phyloP scores from a whole-genome alignment of 2,113 vertebrate genomes.

The Octodon degus region DNA sequence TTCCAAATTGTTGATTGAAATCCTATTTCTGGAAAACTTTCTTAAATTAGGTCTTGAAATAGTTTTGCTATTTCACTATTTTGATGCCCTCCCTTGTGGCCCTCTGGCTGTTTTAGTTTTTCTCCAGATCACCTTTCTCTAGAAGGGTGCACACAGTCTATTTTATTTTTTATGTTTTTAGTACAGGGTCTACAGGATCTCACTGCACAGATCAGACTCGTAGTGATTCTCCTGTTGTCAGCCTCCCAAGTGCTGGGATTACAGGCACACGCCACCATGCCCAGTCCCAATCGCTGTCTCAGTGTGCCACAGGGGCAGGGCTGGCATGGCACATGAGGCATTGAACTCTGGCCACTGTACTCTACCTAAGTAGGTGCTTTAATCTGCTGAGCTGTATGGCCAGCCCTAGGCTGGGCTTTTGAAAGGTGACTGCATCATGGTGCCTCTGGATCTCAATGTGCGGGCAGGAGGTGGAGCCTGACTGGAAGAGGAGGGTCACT shows the following conservation, averaged over 20 bases:
- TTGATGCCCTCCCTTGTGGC: background rate
- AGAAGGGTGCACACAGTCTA: background rate
- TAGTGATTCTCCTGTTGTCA: too few relatives aligned
- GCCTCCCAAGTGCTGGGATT: too few relatives aligned
- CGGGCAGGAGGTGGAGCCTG: background rate
- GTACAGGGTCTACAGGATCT: too few relatives aligned
- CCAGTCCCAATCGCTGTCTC: too few relatives aligned
- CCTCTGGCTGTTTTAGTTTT: background rate
- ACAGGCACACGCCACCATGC: too few relatives aligned
- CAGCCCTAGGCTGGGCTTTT: background rate
- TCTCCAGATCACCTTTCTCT: background rate
- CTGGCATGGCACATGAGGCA: too few relatives aligned
- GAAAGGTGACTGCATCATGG: background rate
- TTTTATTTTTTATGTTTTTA: too few relatives aligned
- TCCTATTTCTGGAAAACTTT: slow-evolving; percentile 6
- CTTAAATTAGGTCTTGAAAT: slow-evolving; percentile 12
- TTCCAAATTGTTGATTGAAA: background rate
- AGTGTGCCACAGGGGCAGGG: too few relatives aligned
- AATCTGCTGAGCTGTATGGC: too few relatives aligned
- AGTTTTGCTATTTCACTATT: background rate
- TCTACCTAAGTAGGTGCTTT: background rate
- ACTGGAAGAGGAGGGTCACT: background rate
- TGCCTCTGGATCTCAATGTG: background rate
- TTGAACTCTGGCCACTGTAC: too few relatives aligned
- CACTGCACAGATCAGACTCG: too few relatives aligned